Base-by-base conservation (phyloP, 2,113 vertebrate species). In the Mirza zaza region DNA sequence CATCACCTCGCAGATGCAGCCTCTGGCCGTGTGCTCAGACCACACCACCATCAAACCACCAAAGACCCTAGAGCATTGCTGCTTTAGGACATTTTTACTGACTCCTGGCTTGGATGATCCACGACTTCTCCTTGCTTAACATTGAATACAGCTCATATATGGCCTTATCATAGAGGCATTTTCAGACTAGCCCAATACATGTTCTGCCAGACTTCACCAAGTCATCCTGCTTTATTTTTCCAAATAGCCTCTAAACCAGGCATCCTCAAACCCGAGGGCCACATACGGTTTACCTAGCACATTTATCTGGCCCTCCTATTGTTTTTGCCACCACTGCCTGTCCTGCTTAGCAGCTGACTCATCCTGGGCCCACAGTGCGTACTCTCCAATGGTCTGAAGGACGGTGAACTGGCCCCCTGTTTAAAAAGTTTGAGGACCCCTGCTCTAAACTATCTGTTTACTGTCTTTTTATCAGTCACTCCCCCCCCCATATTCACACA, bases 121-220 rank as follows among this genome's bases (percentile, higher is more conserved):
- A 32, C 32, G 17, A 3, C 6, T 55, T 68, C n/a, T 8, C 39
- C 67, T 55, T 36, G 13, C 32, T 80, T 21, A 6, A 29, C 8
- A 18, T 0, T 10, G 55, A 55, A 59, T 15, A 4, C n/a, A 55
- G 29, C 7, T 87, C 23, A 61, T 57, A 20, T 23, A 27, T 15
- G 32, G n/a, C 2, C 1, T 71, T 27, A 17, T 25, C 3, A 32
- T 5, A 34, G 80, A 90, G 12, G 32, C 6, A 34, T 55, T 87
- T 36, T 25, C 9, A 42, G 4, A 27, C 2, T 25, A 6, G 4
- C 7, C 6, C 2, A 15, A 2, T 11, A 21, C 27, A 1, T 4
- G 6, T 2, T 15, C 15, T 87, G 3, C 29, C 45, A 48, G 52
- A 21, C 27, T 55, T 79, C 10, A 36, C 48, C 23, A 27, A 8